These are phyloP conservation scores for Habropoda laboriosa DNA, from an alignment of 1,140 invertebrate genomes.

Conservation along the genomic window DNA sequence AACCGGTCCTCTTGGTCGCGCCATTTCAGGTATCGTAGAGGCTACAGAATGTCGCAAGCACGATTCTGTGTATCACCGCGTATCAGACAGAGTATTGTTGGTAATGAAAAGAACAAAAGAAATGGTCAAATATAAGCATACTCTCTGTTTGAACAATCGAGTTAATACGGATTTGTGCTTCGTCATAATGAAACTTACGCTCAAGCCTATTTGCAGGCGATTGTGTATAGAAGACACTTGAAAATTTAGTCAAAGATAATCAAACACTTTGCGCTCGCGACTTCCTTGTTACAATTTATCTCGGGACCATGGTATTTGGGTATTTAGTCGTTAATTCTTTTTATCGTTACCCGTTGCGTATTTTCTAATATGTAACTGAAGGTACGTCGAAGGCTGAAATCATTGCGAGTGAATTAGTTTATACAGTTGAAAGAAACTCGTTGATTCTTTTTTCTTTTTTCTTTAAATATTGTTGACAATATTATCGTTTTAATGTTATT, in stretches of 20 bases:
- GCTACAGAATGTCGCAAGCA: slow-evolving; percentile 63
- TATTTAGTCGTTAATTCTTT: slow-evolving; percentile 20
- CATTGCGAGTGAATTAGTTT: slow-evolving; percentile 21
- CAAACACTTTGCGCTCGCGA: slow-evolving; percentile 52
- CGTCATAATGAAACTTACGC: slow-evolving; percentile 56
- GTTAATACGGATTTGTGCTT: slow-evolving; percentile 53
- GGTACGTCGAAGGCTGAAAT: slow-evolving; percentile 43
- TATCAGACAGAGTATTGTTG: slow-evolving; percentile 9
- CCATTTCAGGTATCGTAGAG: slow-evolving; percentile 59
- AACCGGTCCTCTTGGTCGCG: slow-evolving; percentile 50
- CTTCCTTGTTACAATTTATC: slow-evolving; percentile 30
- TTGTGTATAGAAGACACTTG: slow-evolving; percentile 35
- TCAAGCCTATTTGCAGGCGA: slow-evolving; percentile 48
- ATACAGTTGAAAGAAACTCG: slow-evolving; percentile 12
- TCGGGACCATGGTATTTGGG: slow-evolving; percentile 59
- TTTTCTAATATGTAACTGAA: not conserved
- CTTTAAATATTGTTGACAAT: slow-evolving; percentile 42
- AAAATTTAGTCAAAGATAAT: slow-evolving; percentile 68
- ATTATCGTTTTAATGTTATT: slow-evolving; percentile 48
- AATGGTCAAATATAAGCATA: too few species aligned
- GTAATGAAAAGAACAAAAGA: slow-evolving; percentile 27
- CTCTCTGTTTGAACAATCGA: slow-evolving; percentile 10
- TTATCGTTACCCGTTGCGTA: slow-evolving; percentile 34
- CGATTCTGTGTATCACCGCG: slow-evolving; percentile 32
- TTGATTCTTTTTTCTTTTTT: not conserved